Evolutionary conservation across 2,113 vertebrate genomes (phyloP).

Genomic region (Gila orcuttii): DNA sequence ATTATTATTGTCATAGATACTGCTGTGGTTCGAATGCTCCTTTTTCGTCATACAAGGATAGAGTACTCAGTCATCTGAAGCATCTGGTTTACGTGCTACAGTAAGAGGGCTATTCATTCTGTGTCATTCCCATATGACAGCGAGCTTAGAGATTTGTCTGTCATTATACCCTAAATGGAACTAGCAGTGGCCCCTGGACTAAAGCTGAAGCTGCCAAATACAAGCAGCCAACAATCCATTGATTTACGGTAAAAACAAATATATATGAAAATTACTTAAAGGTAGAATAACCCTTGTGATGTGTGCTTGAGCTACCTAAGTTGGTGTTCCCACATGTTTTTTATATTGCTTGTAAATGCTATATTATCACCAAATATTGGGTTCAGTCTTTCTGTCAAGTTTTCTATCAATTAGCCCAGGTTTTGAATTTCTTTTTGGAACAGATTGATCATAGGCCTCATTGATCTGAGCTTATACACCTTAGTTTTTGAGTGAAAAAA

Average conservation of each 20-base stretch:
- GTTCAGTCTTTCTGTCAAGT: too few relatives aligned
- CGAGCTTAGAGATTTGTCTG: conserved; percentile 6
- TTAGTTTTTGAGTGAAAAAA: too few relatives aligned
- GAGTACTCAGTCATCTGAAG: conserved; percentile 18
- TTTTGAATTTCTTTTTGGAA: too few relatives aligned
- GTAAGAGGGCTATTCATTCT: conserved; percentile 21
- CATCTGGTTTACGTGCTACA: conserved; percentile 24
- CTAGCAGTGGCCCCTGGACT: background rate
- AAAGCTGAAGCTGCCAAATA: background rate
- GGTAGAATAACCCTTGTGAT: background rate
- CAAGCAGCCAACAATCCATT: background rate
- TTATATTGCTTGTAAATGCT: too few relatives aligned
- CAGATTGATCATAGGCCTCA: too few relatives aligned
- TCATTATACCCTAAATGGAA: conserved; percentile 22
- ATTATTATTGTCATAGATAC: conserved; percentile 11
- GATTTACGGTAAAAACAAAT: background rate
- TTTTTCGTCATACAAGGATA: conserved; percentile 33
- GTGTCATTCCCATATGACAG: conserved; percentile 24
- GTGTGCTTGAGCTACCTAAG: too few relatives aligned
- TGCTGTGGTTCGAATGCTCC: background rate
- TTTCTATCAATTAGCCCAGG: too few relatives aligned
- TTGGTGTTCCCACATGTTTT: too few relatives aligned
- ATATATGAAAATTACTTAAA: background rate
- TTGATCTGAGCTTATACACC: too few relatives aligned
- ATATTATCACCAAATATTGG: too few relatives aligned